phyloP scores from a whole-genome alignment of 2,113 vertebrate species.

The Alligator sinensis region DNA sequence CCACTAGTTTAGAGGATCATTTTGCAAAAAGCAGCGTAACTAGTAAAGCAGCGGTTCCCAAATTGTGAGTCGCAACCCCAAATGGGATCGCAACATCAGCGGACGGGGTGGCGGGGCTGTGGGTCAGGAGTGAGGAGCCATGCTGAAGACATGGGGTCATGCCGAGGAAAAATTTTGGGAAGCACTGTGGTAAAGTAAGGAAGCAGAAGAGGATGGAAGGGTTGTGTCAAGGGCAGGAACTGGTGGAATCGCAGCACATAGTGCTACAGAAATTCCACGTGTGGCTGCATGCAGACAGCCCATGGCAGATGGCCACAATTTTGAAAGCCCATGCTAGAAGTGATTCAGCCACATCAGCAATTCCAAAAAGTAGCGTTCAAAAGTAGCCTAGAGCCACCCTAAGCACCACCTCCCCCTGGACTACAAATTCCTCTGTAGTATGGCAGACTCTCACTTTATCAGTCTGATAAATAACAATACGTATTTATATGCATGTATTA shows the following conservation, averaged over 20 bases:
- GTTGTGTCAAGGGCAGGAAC: neutral
- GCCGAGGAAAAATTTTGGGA: too few relatives aligned
- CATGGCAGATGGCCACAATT: neutral
- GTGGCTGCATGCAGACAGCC: neutral
- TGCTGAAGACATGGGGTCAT: too few relatives aligned
- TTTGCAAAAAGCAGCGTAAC: too few relatives aligned
- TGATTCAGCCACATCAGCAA: neutral
- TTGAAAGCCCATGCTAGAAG: neutral
- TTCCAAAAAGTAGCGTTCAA: neutral
- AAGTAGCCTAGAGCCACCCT: neutral
- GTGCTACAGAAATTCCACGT: neutral
- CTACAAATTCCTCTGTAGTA: neutral
- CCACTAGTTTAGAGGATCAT: too few relatives aligned
- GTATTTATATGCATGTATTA: neutral
- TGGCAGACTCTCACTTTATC: neutral
- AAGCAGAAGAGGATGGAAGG: neutral
- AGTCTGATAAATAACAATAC: neutral
- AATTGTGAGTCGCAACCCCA: too few relatives aligned
- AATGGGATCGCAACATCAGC: too few relatives aligned
- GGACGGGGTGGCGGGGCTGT: too few relatives aligned
- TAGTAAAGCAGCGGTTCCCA: too few relatives aligned
- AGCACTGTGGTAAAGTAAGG: neutral
- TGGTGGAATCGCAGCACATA: neutral
- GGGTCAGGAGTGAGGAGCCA: too few relatives aligned
- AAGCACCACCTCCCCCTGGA: neutral